Evolutionary conservation across 23 tunicate genomes (phyloP), one percentile per base, ranked within the genome.

Genomic region (Halocynthia aurantium): DNA sequence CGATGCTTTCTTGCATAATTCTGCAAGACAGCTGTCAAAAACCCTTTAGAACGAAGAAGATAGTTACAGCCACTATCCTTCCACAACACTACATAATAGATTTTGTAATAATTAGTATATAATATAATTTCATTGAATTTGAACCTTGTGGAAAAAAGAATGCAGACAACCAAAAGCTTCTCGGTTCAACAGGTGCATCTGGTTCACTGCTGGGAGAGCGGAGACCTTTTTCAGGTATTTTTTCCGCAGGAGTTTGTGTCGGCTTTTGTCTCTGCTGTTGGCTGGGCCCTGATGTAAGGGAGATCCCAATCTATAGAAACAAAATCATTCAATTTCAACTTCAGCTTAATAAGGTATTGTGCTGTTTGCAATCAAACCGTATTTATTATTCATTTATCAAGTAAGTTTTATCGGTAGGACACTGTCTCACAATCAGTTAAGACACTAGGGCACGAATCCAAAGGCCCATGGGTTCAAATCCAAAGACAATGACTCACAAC

Each of bases 141-240:
- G 40, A 54, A 85, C 90, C 97, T 91, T 91, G 97, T 7, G 97
- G 97, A 76, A 91, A 91, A 53, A 85, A 91, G 73, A 91, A 91
- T 6, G 97, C 97, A 13, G 97, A 91, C 18, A 91, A 72, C 97
- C 97, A 91, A 75, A 81, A 91, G 58, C 97, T 91, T 0, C 81
- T 91, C 51, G 97, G 97, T 57, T 85, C 83, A 22, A 70, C 78
- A 54, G 49, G 73, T 61, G 6, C 62, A 20, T 52, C 81, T 20
- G 49, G 20, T 40, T 62, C 73, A 52, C 49, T 13, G 9, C 22
- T 51, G n/a, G 65, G 57, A n/a, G 62, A 22, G 17, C 78, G 55
- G 11, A 10, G 52, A n/a, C 50, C 52, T 13, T 68, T 17, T n/a
- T n/a, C 22, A 4, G 17, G 13, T 13, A 13, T 51, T 72, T 51